Base-by-base conservation (phyloP, 2,797 vertebrate species). In the Platyrinchus mystaceus region DNA sequence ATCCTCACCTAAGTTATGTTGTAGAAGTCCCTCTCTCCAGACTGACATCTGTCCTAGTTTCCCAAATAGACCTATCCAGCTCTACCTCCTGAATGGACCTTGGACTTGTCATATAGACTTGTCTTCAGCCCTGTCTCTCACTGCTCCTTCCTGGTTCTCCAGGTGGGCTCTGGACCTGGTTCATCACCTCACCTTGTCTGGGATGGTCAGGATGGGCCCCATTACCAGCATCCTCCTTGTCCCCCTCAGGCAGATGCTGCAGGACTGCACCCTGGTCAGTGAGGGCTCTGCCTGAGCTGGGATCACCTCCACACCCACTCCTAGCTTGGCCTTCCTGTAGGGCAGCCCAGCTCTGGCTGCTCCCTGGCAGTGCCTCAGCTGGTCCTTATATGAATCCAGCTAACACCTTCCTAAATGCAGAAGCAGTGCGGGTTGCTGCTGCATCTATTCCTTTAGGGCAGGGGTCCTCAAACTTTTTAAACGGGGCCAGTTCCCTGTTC, bases 1-100 rank as follows among this genome's bases (percentile, higher is more conserved):
- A 4, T 23, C 28, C 32, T 73, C 36, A 16, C 37, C 13, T n/a
- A 52, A 66, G 17, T 21, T 30, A 32, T 0, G 0, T 0, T 36
- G 13, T n/a, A 32, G 16, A 28, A 69, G 16, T 44, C 39, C 8
- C n/a, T 20, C 20, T 52, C 39, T 83, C 32, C 20, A 59, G 11
- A 22, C 26, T 44, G 71, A 26, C 13, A 43, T 28, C 37, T 32
- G 12, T 23, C 14, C 52, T 67, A 23, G 7, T 75, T 85, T 80
- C 27, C n/a, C 17, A 71, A 27, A 41, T 12, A 11, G 4, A 62
- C 17, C 21, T 69, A 37, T 55, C 18, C n/a, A 84, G 7, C 8
- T 49, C 30, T 69, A 23, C 12, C 9, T 81, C 47, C 55, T 36
- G 28, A 23, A 41, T 12, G 26, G 47, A 74, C 18, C 22, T 86